These are phyloP conservation scores for Eurois occulta DNA, from an alignment of 2,888 invertebrate species.

Conservation along the genomic window DNA sequence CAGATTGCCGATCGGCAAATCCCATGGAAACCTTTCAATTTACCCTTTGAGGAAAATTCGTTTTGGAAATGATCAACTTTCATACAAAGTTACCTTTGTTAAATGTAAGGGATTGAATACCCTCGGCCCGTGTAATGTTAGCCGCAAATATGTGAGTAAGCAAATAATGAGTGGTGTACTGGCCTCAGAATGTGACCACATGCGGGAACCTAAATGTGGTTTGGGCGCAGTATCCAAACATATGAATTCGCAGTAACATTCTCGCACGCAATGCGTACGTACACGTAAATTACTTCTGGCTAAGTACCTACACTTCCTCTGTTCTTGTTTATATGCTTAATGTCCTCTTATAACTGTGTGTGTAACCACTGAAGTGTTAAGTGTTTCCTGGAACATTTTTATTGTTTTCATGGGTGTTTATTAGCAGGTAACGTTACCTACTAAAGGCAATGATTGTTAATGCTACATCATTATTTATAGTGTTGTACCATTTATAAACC, in stretches of 20 bases:
- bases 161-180: constrained; percentile 58
- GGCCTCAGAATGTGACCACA: constrained; percentile 49
- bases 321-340: constrained; percentile 18
- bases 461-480: background rate
- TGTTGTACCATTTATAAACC: background rate
- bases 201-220: constrained; percentile 54
- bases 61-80: constrained; percentile 64
- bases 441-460: background rate
- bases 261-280: constrained; percentile 42
- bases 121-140: constrained; percentile 50
- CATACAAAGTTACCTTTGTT: constrained; percentile 61
- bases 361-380: background rate
- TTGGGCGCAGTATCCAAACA: constrained; percentile 45
- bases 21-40: constrained; percentile 63
- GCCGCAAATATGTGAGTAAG: constrained; percentile 59
- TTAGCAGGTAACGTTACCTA: background rate
- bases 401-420: background rate
- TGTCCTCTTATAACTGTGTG: constrained; percentile 3
- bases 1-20: constrained; percentile 58
- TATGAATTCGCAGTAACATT: constrained; percentile 40
- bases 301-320: constrained; percentile 23
- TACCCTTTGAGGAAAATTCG: constrained; percentile 63
- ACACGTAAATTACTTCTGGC: constrained; percentile 15
- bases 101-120: constrained; percentile 58
- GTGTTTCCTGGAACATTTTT: background rate